These are phyloP conservation scores for Chrysocyon brachyurus DNA, from an alignment of 2,797 vertebrate species.

Conservation along the genomic window DNA sequence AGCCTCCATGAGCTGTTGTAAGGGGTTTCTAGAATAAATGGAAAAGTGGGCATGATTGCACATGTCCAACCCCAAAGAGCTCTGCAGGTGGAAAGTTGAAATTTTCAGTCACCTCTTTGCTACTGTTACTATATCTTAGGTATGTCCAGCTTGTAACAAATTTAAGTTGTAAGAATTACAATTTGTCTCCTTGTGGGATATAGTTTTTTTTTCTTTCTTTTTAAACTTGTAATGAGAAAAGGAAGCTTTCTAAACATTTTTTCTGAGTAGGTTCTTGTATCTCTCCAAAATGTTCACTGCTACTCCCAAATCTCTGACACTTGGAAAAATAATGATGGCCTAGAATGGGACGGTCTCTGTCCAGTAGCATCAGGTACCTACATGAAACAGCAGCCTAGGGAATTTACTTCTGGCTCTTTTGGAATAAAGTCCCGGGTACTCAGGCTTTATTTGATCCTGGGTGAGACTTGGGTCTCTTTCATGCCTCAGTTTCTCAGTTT, in stretches of 20 bases:
- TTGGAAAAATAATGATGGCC: neutral
- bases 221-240: neutral
- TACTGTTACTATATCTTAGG: neutral
- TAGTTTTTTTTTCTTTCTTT: neutral
- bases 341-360: neutral
- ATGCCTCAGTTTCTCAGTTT: slow-evolving; percentile 24
- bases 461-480: neutral
- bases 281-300: neutral
- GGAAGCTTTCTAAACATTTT: neutral
- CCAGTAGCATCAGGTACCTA: neutral
- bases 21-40: neutral
- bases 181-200: neutral
- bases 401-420: accelerated
- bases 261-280: neutral
- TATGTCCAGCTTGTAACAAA: neutral
- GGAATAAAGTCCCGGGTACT: neutral
- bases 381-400: neutral
- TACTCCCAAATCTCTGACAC: neutral
- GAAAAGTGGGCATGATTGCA: neutral
- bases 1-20: neutral
- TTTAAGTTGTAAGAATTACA: slow-evolving; percentile 17
- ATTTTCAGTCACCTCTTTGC: neutral
- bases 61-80: neutral
- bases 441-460: neutral
- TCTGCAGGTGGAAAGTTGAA: neutral